Percentiles rank a stretch among this genome's conserved stretches.
Conservation (phyloP, 2,113 vertebrate species). For the rabbit (Oryctolagus cuniculus) region DNA sequence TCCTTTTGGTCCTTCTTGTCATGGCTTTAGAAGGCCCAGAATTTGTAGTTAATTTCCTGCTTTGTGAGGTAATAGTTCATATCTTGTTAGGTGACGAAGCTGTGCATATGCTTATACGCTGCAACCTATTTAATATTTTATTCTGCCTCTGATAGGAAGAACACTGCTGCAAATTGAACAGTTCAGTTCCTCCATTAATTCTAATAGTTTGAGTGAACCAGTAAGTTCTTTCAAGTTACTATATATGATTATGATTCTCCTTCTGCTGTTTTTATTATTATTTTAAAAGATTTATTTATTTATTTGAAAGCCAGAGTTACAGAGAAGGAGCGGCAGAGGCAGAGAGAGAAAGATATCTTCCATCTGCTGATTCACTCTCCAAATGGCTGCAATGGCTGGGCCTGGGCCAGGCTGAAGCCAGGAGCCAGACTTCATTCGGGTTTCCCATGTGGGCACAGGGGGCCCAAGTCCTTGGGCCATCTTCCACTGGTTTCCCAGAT, state of each 20-base stretch:
- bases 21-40: background rate
- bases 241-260: background rate
- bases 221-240: background rate
- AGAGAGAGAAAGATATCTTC: too few species aligned
- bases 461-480: too few species aligned
- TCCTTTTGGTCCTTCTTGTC: background rate
- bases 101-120: background rate
- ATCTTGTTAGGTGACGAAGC: background rate
- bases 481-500: too few species aligned
- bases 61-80: background rate
- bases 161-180: background rate
- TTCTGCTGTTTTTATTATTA: background rate
- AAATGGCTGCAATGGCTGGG: too few species aligned
- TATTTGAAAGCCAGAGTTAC: too few species aligned
- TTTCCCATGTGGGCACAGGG: too few species aligned
- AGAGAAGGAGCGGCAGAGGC: too few species aligned
- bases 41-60: background rate
- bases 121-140: background rate
- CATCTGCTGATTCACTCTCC: too few species aligned
- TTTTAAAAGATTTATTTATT: too few species aligned
- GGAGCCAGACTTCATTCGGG: too few species aligned
- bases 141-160: constrained; percentile 11
- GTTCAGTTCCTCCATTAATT: background rate
- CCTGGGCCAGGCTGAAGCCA: too few species aligned
- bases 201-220: constrained; percentile 1